Conservation (phyloP, 1,140 invertebrate genomes). For the Drosophila pandora region DNA sequence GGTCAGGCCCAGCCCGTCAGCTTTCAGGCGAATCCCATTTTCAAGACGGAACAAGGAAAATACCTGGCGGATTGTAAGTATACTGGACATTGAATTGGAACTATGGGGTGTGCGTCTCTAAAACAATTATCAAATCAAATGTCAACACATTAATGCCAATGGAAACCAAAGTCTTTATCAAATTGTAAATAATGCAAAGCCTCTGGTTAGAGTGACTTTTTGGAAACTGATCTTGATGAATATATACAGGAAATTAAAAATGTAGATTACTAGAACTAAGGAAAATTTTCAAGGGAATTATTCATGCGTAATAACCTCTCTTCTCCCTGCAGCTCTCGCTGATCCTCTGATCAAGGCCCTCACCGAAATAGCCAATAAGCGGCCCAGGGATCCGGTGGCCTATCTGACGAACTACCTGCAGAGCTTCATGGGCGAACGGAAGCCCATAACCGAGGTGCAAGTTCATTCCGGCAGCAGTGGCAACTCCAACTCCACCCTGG, state of each 20-base stretch:
- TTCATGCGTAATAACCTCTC: not conserved
- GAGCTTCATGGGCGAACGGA: constrained; percentile 85
- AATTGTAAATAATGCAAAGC: not conserved
- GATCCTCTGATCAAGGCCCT: constrained; percentile 94
- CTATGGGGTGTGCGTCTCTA: not conserved
- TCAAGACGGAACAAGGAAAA: constrained; percentile 91
- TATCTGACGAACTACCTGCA: constrained; percentile 92
- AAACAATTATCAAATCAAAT: not conserved
- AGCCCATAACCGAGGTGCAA: constrained; percentile 53
- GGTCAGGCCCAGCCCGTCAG: constrained; percentile 85
- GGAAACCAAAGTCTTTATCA: not conserved
- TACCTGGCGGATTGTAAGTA: constrained; percentile 91
- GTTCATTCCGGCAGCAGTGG: constrained; percentile 65
- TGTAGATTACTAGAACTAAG: not conserved
- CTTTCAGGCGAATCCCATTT: constrained; percentile 88
- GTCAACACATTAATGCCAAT: not conserved
- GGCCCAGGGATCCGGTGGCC: constrained; percentile 92
- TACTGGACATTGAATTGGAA: not conserved
- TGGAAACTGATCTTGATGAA: not conserved
- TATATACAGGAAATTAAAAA: not conserved
- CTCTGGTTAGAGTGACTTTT: not conserved
- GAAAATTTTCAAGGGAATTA: not conserved
- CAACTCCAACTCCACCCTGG: constrained; percentile 57
- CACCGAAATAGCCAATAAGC: constrained; percentile 91
- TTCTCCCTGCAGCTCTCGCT: constrained; percentile 88